phyloP scores from a whole-genome alignment of 1,140 invertebrate species.

The Bombus cullumanus region DNA sequence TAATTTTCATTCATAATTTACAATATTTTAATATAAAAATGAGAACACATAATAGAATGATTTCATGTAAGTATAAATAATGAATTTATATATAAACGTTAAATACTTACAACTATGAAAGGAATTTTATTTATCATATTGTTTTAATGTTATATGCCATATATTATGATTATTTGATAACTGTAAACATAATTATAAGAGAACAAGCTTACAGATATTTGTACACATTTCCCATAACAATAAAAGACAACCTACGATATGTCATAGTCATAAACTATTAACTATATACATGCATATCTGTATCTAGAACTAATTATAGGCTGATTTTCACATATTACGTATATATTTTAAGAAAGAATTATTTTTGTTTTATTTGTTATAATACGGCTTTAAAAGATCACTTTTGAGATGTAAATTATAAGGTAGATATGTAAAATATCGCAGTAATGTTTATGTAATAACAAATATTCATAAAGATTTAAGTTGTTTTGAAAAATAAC shows the following conservation, averaged over 20 bases:
- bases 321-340: conserved; percentile 31
- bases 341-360: not conserved
- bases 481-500: not conserved
- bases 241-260: not conserved
- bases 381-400: not conserved
- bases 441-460: not conserved
- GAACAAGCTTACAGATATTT: not conserved
- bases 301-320: conserved; percentile 18
- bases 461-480: not conserved
- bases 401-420: not conserved
- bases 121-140: conserved; percentile 50
- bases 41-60: not conserved
- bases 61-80: not conserved
- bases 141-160: conserved; percentile 8
- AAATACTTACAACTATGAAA: conserved; percentile 22
- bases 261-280: conserved; percentile 34
- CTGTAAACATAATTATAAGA: conserved; percentile 10
- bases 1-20: not conserved
- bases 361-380: not conserved
- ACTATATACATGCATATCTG: conserved; percentile 7
- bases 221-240: not conserved
- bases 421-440: not conserved
- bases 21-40: not conserved
- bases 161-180: conserved; percentile 2
- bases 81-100: conserved; percentile 4